Evolutionary conservation across 2,113 vertebrate genomes (phyloP).

Genomic region (Amphiprion percula): DNA sequence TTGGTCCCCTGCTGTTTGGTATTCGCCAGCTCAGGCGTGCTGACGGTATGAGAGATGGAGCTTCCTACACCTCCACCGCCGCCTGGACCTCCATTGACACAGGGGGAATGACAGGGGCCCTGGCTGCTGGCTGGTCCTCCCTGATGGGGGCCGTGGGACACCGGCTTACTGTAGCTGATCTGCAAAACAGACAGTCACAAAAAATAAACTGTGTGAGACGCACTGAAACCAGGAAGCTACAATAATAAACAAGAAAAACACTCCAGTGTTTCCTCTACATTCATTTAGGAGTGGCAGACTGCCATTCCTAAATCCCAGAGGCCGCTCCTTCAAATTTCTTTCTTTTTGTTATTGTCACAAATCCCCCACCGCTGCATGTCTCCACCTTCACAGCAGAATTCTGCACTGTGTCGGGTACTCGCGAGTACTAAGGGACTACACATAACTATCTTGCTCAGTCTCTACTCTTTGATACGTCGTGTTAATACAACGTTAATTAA

Average conservation of each 20-base stretch:
- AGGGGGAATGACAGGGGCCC: constrained; percentile 79
- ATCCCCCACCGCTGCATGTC: too few species aligned
- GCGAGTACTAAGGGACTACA: too few species aligned
- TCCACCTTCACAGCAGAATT: too few species aligned
- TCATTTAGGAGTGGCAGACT: too few species aligned
- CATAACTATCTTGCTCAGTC: too few species aligned
- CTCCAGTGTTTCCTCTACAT: too few species aligned
- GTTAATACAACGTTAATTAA: too few species aligned
- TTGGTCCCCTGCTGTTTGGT: constrained; percentile 87
- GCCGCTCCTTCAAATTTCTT: too few species aligned
- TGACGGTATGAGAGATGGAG: constrained; percentile 96
- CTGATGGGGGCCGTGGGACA: constrained; percentile 81
- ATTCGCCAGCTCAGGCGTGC: constrained; percentile 94
- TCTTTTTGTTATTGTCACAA: too few species aligned
- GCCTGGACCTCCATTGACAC: constrained; percentile 67
- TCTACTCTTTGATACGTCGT: too few species aligned
- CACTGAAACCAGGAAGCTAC: background rate
- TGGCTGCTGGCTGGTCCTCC: constrained; percentile 73
- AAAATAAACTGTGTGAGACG: constrained; percentile 7
- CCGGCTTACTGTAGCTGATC: constrained; percentile 87
- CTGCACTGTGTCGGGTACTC: too few species aligned
- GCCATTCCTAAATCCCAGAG: too few species aligned
- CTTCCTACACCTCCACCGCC: constrained; percentile 77
- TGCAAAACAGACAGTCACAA: constrained; percentile 66
- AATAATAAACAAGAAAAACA: constrained; percentile 10